Evolutionary conservation across 2,113 vertebrate species (phyloP).

Genomic region (Leuciscus idus): DNA sequence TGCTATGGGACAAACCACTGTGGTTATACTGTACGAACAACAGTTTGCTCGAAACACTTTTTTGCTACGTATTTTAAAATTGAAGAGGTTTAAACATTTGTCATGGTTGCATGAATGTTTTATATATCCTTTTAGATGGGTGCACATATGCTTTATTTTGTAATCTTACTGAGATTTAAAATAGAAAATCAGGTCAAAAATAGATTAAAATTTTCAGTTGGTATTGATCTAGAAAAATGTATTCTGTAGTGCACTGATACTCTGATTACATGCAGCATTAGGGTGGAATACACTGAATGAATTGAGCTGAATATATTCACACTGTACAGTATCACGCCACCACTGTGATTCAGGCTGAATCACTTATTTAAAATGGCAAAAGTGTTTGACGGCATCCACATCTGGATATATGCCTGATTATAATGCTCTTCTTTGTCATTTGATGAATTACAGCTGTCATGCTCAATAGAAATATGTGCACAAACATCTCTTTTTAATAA

Average conservation of each 20-base stretch:
- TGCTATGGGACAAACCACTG: slow-evolving; percentile 32
- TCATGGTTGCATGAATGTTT: slow-evolving; percentile 22
- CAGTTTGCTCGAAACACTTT: slow-evolving; percentile 6
- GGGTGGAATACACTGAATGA: neutral
- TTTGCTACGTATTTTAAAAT: neutral
- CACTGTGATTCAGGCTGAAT: neutral
- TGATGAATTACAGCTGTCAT: neutral
- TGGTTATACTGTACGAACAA: slow-evolving; percentile 7
- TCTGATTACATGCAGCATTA: neutral
- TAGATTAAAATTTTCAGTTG: neutral
- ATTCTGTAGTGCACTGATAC: slow-evolving; percentile 1
- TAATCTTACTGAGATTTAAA: neutral
- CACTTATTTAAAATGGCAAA: neutral
- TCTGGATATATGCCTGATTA: neutral
- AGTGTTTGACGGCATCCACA: neutral
- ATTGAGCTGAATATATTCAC: neutral
- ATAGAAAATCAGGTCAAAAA: neutral
- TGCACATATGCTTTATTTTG: neutral
- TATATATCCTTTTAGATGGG: slow-evolving; percentile 5
- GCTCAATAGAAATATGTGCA: neutral
- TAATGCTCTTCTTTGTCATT: neutral
- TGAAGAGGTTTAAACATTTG: neutral
- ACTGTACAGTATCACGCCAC: neutral
- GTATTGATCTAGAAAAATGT: neutral
- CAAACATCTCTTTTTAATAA: neutral